These are phyloP conservation scores for Ceratina calcarata DNA, from an alignment of 1,140 invertebrate species.

Conservation along the genomic window DNA sequence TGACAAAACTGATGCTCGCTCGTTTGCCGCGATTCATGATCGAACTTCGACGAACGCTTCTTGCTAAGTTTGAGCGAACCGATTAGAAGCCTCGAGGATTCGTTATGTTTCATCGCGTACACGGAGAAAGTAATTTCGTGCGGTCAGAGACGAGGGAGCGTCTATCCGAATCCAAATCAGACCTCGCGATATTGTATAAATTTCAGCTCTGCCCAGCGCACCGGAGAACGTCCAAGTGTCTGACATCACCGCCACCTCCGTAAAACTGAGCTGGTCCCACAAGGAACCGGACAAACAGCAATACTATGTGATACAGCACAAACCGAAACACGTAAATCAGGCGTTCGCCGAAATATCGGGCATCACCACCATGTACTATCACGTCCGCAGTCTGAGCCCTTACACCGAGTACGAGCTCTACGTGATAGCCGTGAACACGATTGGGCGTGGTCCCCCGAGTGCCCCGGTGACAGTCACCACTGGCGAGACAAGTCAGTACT, in stretches of 20 bases:
- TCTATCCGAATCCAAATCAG: background rate
- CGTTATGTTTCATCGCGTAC: background rate
- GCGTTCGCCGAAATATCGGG: slow-evolving; percentile 94
- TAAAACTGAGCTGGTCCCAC: slow-evolving; percentile 95
- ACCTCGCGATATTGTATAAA: background rate
- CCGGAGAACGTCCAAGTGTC: slow-evolving; percentile 93
- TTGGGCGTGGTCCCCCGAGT: slow-evolving; percentile 93
- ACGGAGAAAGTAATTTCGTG: background rate
- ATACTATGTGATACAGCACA: slow-evolving; percentile 98
- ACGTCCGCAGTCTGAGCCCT: slow-evolving; percentile 92
- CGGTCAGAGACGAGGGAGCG: no score
- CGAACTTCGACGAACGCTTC: no score
- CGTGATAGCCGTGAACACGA: slow-evolving; percentile 96
- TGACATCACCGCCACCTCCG: slow-evolving; percentile 95
- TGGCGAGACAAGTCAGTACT: slow-evolving; percentile 94
- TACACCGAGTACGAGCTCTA: slow-evolving; percentile 98
- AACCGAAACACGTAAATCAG: slow-evolving; percentile 91
- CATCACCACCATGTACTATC: slow-evolving; percentile 95
- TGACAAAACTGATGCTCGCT: background rate
- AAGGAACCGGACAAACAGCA: slow-evolving; percentile 91
- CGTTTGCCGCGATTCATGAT: background rate
- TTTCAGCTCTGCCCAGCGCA: slow-evolving; percentile 91
- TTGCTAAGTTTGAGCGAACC: no score
- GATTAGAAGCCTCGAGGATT: no score
- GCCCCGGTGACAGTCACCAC: slow-evolving; percentile 93